Evolutionary conservation across 2,797 vertebrate species (phyloP), one percentile per base, ranked within the genome.

Genomic region (Ptychadena robeensis): DNA sequence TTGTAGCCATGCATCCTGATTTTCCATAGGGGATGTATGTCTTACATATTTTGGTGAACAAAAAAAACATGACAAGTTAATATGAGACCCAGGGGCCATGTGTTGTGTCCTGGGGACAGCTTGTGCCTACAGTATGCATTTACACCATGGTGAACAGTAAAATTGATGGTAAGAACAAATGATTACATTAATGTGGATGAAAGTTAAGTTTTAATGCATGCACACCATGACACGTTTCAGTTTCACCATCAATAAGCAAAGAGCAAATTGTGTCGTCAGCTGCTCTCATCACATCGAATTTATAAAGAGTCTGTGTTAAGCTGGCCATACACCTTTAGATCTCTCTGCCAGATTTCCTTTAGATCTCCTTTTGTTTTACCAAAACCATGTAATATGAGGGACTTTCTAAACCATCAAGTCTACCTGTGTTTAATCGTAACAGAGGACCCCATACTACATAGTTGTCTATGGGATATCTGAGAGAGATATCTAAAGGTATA

Each of bases 1-100:
- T 76, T 69, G 67, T 72, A 78, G 48, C 67, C 31, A 66, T 83
- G 67, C 57, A 72, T 48, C 9, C 61, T 82, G 67, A 48, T 64
- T 64, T 77, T 82, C 73, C 73, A 78, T 72, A 72, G 74, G 68
- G 81, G 81, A 79, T 68, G 61, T 83, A 61, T 72, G 66, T 83
- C 68, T 83, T 83, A 78, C 74, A 79, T 83, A 83, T 83, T 74
- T 70, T 82, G 38, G 30, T 61, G 70, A 77, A 77, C 35, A 79
- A 71, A 70, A 80, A 64, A 27, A 44, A 65, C 18, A 32, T 61
- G 81, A 72, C 67, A 83, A 78, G 67, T 72, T 72, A 83, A 78
- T 72, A 63, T 79, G 31, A 78, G 68, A 37, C 69, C 61, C 37
- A 25, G 68, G 34, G 37, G 79, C 44, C 59, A 48, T 48, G 59